A percentile compares a stretch with the other conserved stretches of the same genome.
phyloP scores from a whole-genome alignment of 2,113 vertebrate genomes.

The Rhodinocichla rosea region DNA sequence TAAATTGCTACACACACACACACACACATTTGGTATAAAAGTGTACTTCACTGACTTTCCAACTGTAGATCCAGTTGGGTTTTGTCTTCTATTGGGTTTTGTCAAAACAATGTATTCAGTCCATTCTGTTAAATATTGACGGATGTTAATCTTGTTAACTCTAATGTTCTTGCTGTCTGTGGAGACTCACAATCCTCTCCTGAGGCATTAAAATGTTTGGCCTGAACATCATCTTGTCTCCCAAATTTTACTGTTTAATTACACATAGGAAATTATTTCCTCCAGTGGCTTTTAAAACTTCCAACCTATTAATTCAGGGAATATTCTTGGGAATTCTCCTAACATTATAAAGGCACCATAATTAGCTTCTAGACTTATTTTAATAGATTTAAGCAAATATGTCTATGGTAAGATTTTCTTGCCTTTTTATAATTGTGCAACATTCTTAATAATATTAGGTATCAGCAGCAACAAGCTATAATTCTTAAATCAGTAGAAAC shows the following conservation, averaged over 20 bases:
- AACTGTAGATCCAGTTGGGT: not conserved
- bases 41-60: not conserved
- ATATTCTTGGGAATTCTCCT: not conserved
- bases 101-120: not conserved
- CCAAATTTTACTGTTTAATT: slow-evolving; percentile 34
- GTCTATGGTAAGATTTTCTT: not conserved
- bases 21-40: not conserved
- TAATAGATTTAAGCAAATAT: not conserved
- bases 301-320: not conserved
- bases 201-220: not conserved
- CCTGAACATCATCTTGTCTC: not conserved
- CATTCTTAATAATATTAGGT: not conserved
- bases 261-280: not conserved
- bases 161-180: not conserved
- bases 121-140: not conserved
- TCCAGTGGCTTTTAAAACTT: slow-evolving; percentile 6
- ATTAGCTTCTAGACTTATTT: not conserved
- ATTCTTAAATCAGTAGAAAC: not conserved
- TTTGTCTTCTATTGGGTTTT: not conserved
- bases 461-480: not conserved
- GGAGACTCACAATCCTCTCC: not conserved
- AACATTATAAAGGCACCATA: not conserved
- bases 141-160: not conserved
- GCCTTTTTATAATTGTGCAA: not conserved
- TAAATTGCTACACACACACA: not conserved